Conservation (phyloP, 2,113 vertebrate species). For the Entosphenus tridentatus region DNA sequence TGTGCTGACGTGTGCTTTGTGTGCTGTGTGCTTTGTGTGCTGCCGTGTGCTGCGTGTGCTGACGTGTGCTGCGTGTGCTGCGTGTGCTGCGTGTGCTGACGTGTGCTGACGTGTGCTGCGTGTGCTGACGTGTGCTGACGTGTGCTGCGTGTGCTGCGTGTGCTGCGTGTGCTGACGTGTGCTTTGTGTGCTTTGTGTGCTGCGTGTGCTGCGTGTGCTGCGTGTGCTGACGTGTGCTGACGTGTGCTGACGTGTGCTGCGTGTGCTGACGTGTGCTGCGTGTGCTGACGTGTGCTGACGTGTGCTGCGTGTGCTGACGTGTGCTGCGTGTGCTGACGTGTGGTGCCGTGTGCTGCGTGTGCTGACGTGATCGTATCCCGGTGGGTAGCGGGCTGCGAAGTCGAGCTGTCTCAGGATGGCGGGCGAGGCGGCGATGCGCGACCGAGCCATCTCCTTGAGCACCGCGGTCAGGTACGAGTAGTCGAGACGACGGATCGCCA, state of each 20-base stretch:
- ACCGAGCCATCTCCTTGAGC: constrained; percentile 40
- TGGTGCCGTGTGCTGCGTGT: not conserved
- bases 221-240: constrained; percentile 31
- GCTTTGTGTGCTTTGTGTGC: too few relatives aligned
- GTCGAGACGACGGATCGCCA: constrained; percentile 36
- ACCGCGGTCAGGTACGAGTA: constrained; percentile 51
- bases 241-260: too few relatives aligned
- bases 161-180: constrained; percentile 23
- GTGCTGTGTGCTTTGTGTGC: too few relatives aligned
- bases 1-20: constrained; percentile 35
- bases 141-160: too few relatives aligned
- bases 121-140: constrained; percentile 29
- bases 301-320: constrained; percentile 22
- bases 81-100: constrained; percentile 19
- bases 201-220: too few relatives aligned
- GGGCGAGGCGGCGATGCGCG: constrained; percentile 43
- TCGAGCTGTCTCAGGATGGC: constrained; percentile 67
- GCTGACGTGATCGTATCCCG: constrained; percentile 48
- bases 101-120: constrained; percentile 11
- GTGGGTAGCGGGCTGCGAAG: constrained; percentile 58
- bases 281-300: too few relatives aligned
- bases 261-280: constrained; percentile 28
- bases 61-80: too few relatives aligned
- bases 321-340: constrained; percentile 16
- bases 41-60: constrained; percentile 8